Conservation (phyloP, 2,113 vertebrate species). For the Meriones unguiculatus region DNA sequence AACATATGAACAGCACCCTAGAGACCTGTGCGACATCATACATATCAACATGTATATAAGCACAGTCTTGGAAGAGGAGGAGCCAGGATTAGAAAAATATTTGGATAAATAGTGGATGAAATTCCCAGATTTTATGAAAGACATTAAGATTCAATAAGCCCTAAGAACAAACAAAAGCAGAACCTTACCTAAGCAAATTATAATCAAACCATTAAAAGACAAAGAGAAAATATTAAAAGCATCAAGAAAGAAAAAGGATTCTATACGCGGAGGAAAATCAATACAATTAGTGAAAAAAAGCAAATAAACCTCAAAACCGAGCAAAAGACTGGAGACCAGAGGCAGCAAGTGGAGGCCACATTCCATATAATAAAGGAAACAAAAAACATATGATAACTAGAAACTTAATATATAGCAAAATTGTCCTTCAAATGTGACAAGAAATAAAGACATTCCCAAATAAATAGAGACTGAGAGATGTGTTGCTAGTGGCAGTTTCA, state of each 20-base stretch:
- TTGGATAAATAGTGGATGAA: not conserved
- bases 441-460: conserved; percentile 15
- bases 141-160: not conserved
- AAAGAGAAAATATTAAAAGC: not conserved
- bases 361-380: not conserved
- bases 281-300: not conserved
- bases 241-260: not conserved
- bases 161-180: not conserved
- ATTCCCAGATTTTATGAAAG: conserved; percentile 13
- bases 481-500: not conserved
- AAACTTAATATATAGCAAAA: conserved; percentile 5
- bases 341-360: not conserved
- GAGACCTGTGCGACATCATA: not conserved
- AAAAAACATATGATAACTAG: not conserved
- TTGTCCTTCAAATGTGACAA: not conserved
- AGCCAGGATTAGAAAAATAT: not conserved
- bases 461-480: not conserved
- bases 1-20: not conserved
- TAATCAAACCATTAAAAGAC: not conserved
- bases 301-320: not conserved
- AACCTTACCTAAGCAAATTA: not conserved
- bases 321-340: not conserved
- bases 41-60: not conserved
- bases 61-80: not conserved
- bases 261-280: not conserved